Base-by-base conservation (phyloP, 2,888 invertebrate species). In the Mactromeris polynyma region DNA sequence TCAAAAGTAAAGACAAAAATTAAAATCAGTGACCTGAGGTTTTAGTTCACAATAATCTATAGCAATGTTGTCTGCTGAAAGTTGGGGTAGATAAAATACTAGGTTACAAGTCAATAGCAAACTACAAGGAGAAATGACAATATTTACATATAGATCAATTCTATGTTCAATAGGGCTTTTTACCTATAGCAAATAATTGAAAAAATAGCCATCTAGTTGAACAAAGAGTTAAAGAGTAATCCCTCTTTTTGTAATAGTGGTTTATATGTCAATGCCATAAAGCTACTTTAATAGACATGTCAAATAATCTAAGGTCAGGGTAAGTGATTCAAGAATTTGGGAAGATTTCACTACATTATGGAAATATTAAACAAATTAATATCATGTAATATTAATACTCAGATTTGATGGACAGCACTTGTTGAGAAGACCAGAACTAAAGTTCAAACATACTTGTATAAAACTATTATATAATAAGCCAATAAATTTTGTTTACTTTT, bases 61-160 rank as follows among this genome's bases (percentile, higher is more conserved):
- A 2, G 17, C 14, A 51, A 51, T 17, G 51, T 51, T 51, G 51
- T 17, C 51, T 19, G 11, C 11, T 17, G 17, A 51, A 51, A 51
- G 14, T 51, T 51, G 19, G 2, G 51, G 2, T 51, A 51, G 51
- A 51, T 9, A 51, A 51, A 51, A 51, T 51, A 51, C 11, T 51
- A 17, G 51, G 11, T 51, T 2, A 6, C 19, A 51, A 51, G 51
- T 36, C 46, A 17, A 1, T 81, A 40, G 40, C 82, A 69, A 58
- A 64, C 58, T 40, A 38, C 64, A 69, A 82, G 64, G 82, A 64
- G 31, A 82, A 82, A 38, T 40, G 64, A 26, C 64, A 82, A 69
- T 42, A 40, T 54, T 69, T 69, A 21, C 26, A 26, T 69, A 36
- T 40, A 82, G 64, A 82, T 82, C 40, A 82, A 82, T 82, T 38